These are phyloP conservation scores for Zapornia atra DNA, from an alignment of 2,113 vertebrate genomes.

Conservation along the genomic window DNA sequence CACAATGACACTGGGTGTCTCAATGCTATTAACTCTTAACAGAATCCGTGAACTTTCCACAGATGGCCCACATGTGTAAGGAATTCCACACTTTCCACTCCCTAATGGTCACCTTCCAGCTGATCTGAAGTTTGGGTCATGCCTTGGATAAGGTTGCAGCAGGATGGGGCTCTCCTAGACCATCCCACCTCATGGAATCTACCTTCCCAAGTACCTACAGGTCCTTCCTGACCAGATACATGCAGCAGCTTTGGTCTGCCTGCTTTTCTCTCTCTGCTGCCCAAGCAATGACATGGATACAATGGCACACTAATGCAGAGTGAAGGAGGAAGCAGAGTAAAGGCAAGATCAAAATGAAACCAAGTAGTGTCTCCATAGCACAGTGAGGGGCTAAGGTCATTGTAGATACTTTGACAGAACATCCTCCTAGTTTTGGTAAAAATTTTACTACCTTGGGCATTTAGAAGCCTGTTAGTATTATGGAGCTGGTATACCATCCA, in stretches of 20 bases:
- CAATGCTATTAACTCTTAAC: neutral
- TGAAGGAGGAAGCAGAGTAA: neutral
- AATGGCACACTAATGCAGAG: neutral
- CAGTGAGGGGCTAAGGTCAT: neutral
- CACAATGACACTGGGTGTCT: neutral
- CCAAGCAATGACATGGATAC: neutral
- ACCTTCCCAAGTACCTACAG: neutral
- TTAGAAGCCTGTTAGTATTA: neutral
- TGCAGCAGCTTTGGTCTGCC: neutral
- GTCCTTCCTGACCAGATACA: neutral
- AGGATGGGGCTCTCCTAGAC: neutral
- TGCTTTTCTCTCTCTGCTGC: neutral
- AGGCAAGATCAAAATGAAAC: neutral
- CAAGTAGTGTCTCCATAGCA: neutral
- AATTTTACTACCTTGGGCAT: neutral
- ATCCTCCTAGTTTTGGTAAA: neutral
- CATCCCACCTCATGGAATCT: neutral
- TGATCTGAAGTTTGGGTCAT: neutral
- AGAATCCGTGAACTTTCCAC: neutral
- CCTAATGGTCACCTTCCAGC: neutral
- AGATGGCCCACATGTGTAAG: accelerated
- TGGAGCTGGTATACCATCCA: neutral
- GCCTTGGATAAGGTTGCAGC: neutral
- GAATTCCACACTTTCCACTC: neutral
- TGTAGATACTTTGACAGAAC: neutral